Evolutionary conservation across 1,140 invertebrate species (phyloP), one percentile per base, ranked within the genome.

Genomic region (Cherax quadricarinatus): DNA sequence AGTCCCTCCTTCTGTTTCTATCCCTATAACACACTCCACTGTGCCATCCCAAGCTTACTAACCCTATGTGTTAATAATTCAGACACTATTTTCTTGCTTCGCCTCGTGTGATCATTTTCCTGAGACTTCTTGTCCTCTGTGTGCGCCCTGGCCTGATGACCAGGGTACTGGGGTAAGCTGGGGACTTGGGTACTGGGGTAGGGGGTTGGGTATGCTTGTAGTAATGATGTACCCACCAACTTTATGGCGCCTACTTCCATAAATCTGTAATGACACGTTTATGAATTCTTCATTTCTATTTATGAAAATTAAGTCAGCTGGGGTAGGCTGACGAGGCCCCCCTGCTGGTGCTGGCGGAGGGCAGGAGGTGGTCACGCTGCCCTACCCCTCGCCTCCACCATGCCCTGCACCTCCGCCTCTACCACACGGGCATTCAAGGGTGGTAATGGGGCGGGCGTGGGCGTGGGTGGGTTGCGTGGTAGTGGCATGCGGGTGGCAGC

Each of bases 211-310:
- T 41, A 41, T 41, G 66, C 48, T 70, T 86, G 84, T 86, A 86
- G 84, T 86, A 86, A 86, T 86, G 84, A 86, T 86, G 84, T 85
- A 10, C 83, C 84, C 84, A 73, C 84, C 84, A 86, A 75, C 84
- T 86, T 86, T 86, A 86, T 86, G 84, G 51, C 84, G 84, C 84
- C 84, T 75, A 75, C 84, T 86, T 86, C 66, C 84, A 86, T 86
- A 86, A 86, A 86, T 86, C 84, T 86, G 84, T 86, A 86, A 86
- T 86, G 84, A 86, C 84, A 86, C 84, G 66, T 86, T 86, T 86
- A 86, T 86, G 84, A 86, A 73, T 86, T 73, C 62, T 51, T 70
- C 30, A 60, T 86, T 86, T 86, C 84, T 86, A 86, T 86, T 86
- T 86, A 86, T 86, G 84, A 86, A 86, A 86, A 86, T 86, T 86